Evolutionary conservation across 2,797 vertebrate genomes (phyloP).

Genomic region (Neomorphus geoffroyi): DNA sequence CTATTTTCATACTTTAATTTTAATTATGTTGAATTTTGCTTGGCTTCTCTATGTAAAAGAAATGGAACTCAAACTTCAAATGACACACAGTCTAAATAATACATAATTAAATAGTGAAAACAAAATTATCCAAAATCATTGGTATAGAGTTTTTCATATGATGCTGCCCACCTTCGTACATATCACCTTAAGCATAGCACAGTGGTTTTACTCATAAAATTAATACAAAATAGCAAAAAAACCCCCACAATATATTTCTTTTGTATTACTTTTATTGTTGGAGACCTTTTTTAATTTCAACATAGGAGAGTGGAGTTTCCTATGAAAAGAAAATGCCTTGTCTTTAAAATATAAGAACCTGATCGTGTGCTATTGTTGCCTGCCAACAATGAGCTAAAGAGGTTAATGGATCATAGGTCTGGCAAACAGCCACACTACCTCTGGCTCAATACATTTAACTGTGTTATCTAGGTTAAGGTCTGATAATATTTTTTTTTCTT

Average conservation of each 20-base stretch:
- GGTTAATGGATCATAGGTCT: conserved; percentile 75
- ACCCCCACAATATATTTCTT: not conserved
- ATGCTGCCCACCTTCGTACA: not conserved
- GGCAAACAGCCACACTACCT: conserved; percentile 69
- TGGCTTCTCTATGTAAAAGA: not conserved
- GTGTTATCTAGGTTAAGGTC: conserved; percentile 25
- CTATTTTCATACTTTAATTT: not conserved
- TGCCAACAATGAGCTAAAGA: conserved; percentile 78
- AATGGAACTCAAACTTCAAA: not conserved
- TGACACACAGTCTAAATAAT: not conserved
- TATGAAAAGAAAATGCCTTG: conserved; percentile 53
- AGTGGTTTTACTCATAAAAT: conserved; percentile 21
- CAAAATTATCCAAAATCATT: not conserved
- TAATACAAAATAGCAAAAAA: not conserved
- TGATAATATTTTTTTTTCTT: not conserved
- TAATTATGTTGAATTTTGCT: not conserved
- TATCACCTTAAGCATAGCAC: not conserved
- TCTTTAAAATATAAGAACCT: conserved; percentile 71
- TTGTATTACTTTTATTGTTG: conserved; percentile 54
- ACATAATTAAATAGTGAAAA: not conserved
- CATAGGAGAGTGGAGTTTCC: conserved; percentile 38
- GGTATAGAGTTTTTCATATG: conserved; percentile 7
- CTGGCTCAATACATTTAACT: conserved; percentile 44
- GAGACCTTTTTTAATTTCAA: conserved; percentile 44
- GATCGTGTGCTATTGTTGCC: conserved; percentile 72